A percentile compares a stretch with the other conserved stretches of the same genome.
Conservation (phyloP, 1,140 invertebrate species). For the Cepaea nemoralis region DNA sequence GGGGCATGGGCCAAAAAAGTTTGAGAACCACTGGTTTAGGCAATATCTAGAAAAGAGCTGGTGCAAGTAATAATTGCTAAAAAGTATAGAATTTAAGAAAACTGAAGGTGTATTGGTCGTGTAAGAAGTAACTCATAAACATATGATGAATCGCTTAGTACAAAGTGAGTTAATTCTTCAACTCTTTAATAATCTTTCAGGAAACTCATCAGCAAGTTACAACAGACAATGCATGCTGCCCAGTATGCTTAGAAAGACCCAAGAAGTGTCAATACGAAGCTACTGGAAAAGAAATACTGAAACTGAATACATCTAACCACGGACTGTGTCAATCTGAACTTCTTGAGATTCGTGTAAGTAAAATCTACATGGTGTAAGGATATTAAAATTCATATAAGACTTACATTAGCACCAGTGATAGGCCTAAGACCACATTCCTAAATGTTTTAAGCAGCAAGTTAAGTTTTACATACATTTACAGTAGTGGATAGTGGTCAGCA, state of each 20-base stretch:
- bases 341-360: slow-evolving; percentile 7
- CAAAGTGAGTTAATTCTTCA: background rate
- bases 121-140: background rate
- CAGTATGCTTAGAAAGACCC: background rate
- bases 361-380: background rate
- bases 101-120: background rate
- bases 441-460: background rate
- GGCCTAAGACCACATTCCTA: background rate
- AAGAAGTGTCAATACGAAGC: background rate
- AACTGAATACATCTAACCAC: background rate
- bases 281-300: background rate
- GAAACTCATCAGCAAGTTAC: background rate
- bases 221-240: background rate
- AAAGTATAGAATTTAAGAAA: background rate
- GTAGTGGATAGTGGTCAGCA: background rate
- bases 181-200: background rate
- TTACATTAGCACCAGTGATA: background rate
- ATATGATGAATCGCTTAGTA: background rate
- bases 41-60: too few relatives aligned
- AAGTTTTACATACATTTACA: too few relatives aligned
- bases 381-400: background rate
- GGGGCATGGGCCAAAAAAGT: too few relatives aligned
- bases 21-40: too few relatives aligned
- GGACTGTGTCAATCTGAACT: background rate
- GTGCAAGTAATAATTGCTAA: too few relatives aligned